Evolutionary conservation across 2,797 vertebrate species (phyloP).

Genomic region (Pseudochirops cupreus): DNA sequence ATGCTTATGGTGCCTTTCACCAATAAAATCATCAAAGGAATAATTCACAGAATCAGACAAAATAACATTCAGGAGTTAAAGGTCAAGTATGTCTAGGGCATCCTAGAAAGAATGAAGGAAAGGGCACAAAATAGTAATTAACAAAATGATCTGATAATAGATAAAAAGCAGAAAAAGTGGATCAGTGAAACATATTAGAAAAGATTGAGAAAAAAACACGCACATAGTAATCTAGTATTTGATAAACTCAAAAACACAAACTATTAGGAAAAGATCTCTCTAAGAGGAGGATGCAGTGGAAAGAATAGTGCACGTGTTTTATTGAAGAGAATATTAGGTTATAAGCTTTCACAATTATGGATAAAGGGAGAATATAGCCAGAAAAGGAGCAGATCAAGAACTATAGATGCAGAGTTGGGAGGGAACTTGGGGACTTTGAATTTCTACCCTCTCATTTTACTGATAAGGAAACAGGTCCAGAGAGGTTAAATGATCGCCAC

Average conservation of each 20-base stretch:
- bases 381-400: not conserved
- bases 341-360: not conserved
- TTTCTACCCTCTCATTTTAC: too few relatives aligned
- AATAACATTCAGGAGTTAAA: not conserved
- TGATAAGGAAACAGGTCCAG: too few relatives aligned
- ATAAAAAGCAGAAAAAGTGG: not conserved
- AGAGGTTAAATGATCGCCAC: not conserved
- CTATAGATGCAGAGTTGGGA: not conserved
- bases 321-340: not conserved
- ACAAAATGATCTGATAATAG: not conserved
- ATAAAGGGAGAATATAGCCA: not conserved
- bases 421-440: too few relatives aligned
- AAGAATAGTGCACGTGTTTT: not conserved
- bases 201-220: not conserved
- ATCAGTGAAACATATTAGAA: not conserved
- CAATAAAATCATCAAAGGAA: not conserved
- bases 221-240: too few relatives aligned
- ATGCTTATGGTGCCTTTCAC: not conserved
- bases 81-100: not conserved
- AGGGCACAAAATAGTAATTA: not conserved
- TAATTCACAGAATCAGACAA: not conserved
- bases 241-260: not conserved
- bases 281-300: not conserved
- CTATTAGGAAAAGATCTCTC: not conserved
- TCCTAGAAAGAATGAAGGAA: not conserved